Percentiles rank a stretch among this genome's conserved stretches.
phyloP scores from a whole-genome alignment of 1,140 invertebrate species.

The Drosophila auraria region DNA sequence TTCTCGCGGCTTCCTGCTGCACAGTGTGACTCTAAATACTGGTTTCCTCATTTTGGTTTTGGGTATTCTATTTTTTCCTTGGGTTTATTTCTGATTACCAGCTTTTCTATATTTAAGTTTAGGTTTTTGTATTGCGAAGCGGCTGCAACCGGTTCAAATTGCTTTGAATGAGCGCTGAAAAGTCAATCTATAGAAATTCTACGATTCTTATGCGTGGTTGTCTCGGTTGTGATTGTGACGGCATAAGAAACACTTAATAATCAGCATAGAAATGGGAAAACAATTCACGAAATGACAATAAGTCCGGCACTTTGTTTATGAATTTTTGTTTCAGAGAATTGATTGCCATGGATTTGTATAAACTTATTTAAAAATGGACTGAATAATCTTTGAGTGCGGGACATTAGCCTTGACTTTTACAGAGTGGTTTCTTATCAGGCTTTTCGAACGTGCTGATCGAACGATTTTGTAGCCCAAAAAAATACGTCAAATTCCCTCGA shows the following conservation, averaged over 20 bases:
- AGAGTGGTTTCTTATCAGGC: slow-evolving; percentile 22
- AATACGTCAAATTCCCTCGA: slow-evolving; percentile 6
- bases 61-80: slow-evolving; percentile 26
- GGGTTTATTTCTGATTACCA: slow-evolving; percentile 36
- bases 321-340: neutral
- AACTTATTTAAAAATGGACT: neutral
- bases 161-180: slow-evolving; percentile 27
- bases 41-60: slow-evolving; percentile 19
- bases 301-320: slow-evolving; percentile 17
- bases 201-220: slow-evolving; percentile 41
- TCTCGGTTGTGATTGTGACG: slow-evolving; percentile 41
- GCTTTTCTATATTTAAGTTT: slow-evolving; percentile 45
- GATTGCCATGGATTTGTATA: neutral
- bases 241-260: slow-evolving; percentile 23
- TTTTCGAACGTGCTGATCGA: slow-evolving; percentile 29
- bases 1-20: slow-evolving; percentile 29
- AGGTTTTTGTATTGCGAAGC: slow-evolving; percentile 7
- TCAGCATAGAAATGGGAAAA: slow-evolving; percentile 26
- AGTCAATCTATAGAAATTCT: slow-evolving; percentile 22
- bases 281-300: slow-evolving; percentile 22
- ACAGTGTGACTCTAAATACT: slow-evolving; percentile 25
- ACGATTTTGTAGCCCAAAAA: slow-evolving; percentile 5
- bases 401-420: slow-evolving; percentile 33
- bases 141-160: slow-evolving; percentile 36
- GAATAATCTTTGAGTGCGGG: neutral